Base-by-base conservation (phyloP, 2,113 vertebrate species). In the Ceyx melanurus region DNA sequence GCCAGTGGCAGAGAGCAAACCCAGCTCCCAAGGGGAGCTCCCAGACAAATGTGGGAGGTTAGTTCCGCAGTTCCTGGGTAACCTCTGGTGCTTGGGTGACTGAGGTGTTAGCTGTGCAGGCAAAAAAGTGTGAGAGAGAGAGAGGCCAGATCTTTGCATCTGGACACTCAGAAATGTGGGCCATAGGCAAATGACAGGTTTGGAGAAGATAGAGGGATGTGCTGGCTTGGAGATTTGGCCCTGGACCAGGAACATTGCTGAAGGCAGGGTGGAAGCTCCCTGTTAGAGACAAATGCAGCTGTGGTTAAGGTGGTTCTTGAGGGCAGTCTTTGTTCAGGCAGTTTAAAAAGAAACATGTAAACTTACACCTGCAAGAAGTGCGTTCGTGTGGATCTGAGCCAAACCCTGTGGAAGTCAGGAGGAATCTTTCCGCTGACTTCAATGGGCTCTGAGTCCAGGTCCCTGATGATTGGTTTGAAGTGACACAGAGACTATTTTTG, bases 341-440 rank as follows among this genome's bases (percentile, higher is more conserved):
- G 8, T 79, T 57, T 37, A 9, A 86, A 84, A 91, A 67, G 88
- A 66, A 92, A 13, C 31, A 1, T 14, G 48, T 56, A 87, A 87
- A 77, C 64, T 75, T 74, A 60, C 64, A 95, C 89, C 92, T 92
- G 91, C 86, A 21, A 51, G 77, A 61, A 89, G 83, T 0, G 2
- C 64, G 7, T 13, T 48, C 1, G 5, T 17, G 72, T 85, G 84
- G 66, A 83, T 51, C 54, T 35, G 62, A 84, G 84, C 89, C 92
- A 95, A 64, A 48, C 54, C 51, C 56, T 0, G 1, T 40, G 91
- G 85, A 94, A 90, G 68, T 42, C 0, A 1, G 70, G 37, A 91
- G 68, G 84, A 90, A 89, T 86, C 91, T 96, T 95, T 96, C 92
- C 91, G 88, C 79, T 96, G 95, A 88, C 88, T 83, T 91, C 82